A percentile compares a stretch with the other conserved stretches of the same genome.
Evolutionary conservation across 2,797 vertebrate species (phyloP).

Genomic region (Sarcoramphus papa): DNA sequence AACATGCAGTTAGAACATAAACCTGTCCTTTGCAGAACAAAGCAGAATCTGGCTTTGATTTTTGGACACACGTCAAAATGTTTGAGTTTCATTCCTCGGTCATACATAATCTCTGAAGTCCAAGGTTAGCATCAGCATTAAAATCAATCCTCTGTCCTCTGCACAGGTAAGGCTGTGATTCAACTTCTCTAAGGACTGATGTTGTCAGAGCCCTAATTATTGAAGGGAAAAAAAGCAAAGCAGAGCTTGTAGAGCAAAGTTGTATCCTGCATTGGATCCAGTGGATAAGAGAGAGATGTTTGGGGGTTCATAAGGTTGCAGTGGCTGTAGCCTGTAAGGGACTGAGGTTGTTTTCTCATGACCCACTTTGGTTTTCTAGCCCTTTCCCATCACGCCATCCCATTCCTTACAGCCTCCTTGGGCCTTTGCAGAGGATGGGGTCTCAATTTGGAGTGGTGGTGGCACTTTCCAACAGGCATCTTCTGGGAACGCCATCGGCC

Average conservation of each 20-base stretch:
- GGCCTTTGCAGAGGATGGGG: neutral
- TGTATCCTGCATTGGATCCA: neutral
- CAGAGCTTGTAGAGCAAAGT: neutral
- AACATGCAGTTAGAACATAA: neutral
- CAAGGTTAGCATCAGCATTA: neutral
- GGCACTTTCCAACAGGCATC: neutral
- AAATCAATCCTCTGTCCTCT: neutral
- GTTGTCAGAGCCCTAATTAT: neutral
- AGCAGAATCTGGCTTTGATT: neutral
- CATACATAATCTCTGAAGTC: neutral
- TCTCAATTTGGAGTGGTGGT: neutral
- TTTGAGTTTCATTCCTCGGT: neutral
- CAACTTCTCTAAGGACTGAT: neutral
- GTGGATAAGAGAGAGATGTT: neutral
- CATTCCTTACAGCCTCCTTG: neutral
- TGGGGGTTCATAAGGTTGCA: accelerated
- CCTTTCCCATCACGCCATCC: neutral
- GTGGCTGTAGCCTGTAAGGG: neutral
- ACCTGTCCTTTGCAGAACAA: neutral
- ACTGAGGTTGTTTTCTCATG: neutral
- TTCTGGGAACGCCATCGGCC: neutral
- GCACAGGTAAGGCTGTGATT: neutral
- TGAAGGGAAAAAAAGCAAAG: neutral
- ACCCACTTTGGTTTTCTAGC: neutral
- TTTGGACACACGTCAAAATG: neutral